Percentiles rank a stretch among this genome's conserved stretches.
These are phyloP conservation scores for Epinephelus awoara DNA, from an alignment of 2,797 vertebrate species.

Conservation along the genomic window DNA sequence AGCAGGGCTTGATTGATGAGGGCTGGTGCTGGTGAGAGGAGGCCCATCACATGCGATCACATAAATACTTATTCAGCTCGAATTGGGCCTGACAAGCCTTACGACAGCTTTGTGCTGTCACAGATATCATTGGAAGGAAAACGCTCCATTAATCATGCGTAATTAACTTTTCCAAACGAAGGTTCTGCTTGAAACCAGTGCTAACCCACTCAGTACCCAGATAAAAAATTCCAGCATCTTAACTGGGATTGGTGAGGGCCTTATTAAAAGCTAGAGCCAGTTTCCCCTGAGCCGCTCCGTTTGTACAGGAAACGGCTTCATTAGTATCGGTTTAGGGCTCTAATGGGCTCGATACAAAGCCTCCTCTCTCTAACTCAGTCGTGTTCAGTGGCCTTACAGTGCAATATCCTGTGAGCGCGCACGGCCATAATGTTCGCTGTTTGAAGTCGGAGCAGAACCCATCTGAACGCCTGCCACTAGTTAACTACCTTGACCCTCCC, in stretches of 20 bases:
- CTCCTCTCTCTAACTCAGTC: slow-evolving; percentile 82
- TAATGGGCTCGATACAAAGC: slow-evolving; percentile 85
- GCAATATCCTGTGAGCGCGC: slow-evolving; percentile 84
- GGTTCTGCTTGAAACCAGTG: slow-evolving; percentile 89
- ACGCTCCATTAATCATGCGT: slow-evolving; percentile 99
- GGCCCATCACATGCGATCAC: slow-evolving; percentile 99
- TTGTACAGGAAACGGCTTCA: slow-evolving; percentile 89
- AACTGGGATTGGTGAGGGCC: slow-evolving; percentile 88
- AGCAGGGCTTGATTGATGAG: slow-evolving; percentile 97
- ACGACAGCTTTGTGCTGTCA: slow-evolving; percentile 99
- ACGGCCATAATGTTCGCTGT: slow-evolving; percentile 79
- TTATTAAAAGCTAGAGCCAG: slow-evolving; percentile 89
- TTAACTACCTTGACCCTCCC: slow-evolving; percentile 82
- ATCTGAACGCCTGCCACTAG: slow-evolving; percentile 80
- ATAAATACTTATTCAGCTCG: slow-evolving; percentile 99
- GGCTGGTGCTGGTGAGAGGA: slow-evolving; percentile 98
- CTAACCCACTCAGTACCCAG: slow-evolving; percentile 69
- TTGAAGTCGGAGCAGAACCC: slow-evolving; percentile 82
- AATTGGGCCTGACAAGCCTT: slow-evolving; percentile 98
- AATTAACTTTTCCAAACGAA: slow-evolving; percentile 96
- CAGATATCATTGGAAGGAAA: slow-evolving; percentile 98
- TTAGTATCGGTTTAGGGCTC: slow-evolving; percentile 85
- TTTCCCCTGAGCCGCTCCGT: slow-evolving; percentile 84
- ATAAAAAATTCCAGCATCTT: slow-evolving; percentile 88
- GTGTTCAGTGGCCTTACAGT: slow-evolving; percentile 79